Evolutionary conservation across 2,797 vertebrate species (phyloP).

Genomic region (Otolemur crassicaudatus): DNA sequence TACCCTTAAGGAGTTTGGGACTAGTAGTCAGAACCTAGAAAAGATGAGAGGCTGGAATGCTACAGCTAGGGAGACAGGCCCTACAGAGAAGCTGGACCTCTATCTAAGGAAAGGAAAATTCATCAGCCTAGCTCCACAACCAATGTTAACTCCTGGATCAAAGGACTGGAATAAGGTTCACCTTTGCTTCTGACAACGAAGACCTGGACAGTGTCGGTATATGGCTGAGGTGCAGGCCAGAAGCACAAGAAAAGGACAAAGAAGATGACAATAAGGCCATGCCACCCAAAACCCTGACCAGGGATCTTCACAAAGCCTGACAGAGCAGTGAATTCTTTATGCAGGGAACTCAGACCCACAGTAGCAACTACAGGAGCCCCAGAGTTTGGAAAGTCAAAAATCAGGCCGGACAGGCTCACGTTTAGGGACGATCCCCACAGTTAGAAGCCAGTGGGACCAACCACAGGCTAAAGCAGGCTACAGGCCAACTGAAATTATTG

Average conservation of each 20-base stretch:
- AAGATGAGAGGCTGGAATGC: background rate
- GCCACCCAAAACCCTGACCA: background rate
- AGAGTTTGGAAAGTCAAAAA: background rate
- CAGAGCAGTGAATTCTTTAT: background rate
- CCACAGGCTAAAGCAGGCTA: background rate
- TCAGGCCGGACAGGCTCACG: background rate
- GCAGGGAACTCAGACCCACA: background rate
- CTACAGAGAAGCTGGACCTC: background rate
- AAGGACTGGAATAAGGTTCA: background rate
- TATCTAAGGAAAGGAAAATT: background rate
- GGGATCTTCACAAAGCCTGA: background rate
- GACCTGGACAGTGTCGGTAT: background rate
- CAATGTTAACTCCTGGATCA: background rate
- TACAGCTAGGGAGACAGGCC: background rate
- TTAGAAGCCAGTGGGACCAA: background rate
- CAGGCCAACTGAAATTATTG: background rate
- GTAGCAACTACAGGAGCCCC: background rate
- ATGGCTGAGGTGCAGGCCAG: background rate
- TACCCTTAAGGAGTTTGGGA: background rate
- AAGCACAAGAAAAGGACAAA: constrained; percentile 22
- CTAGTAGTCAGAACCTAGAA: background rate
- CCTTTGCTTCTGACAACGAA: background rate
- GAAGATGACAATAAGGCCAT: background rate
- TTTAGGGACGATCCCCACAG: background rate
- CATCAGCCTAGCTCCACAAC: background rate